These are phyloP conservation scores for Ferrisia virgata DNA, from an alignment of 2,888 invertebrate species.

Conservation along the genomic window DNA sequence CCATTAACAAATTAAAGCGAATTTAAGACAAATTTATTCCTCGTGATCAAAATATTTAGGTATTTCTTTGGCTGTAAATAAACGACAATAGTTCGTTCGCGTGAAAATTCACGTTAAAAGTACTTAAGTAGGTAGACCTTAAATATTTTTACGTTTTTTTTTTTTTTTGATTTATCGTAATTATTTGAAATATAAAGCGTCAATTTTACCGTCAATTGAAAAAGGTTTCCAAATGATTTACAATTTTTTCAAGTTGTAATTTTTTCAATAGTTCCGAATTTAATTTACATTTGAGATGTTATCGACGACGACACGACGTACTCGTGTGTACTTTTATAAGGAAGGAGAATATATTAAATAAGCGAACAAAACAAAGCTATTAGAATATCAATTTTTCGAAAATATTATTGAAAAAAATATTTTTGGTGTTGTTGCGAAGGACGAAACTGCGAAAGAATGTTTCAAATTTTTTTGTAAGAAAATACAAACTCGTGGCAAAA, in stretches of 20 bases:
- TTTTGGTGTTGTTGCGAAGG: not conserved
- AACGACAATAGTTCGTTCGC: not conserved
- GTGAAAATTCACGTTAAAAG: not conserved
- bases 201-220: not conserved
- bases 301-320: not conserved
- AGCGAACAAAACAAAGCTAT: not conserved
- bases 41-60: not conserved
- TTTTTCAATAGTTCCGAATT: not conserved
- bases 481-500: not conserved
- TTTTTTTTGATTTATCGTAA: not conserved
- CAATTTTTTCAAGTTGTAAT: not conserved
- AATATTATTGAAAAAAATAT: not conserved
- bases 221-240: not conserved
- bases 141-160: too few relatives aligned
- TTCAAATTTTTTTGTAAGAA: not conserved
- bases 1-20: conserved; percentile 15
- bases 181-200: not conserved
- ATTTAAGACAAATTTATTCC: not conserved
- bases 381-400: not conserved
- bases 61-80: not conserved
- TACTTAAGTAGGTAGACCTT: too few relatives aligned
- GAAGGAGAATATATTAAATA: not conserved
- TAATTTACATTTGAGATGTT: not conserved
- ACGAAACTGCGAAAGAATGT: not conserved
- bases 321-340: too few relatives aligned